These are phyloP conservation scores for Pseudococcus jackbeardsleyi DNA, from an alignment of 2,888 invertebrate species.

Conservation along the genomic window DNA sequence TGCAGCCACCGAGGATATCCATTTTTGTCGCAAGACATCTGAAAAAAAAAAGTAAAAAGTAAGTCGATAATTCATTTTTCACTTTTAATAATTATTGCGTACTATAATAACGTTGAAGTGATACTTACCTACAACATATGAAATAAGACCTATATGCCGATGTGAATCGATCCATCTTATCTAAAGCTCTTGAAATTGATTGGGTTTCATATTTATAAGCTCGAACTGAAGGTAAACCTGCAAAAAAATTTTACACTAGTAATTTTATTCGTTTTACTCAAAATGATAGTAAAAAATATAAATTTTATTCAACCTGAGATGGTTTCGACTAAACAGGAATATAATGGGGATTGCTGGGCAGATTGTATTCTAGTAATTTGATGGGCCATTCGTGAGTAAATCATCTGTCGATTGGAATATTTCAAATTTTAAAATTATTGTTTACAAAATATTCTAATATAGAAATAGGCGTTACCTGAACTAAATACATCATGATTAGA, in stretches of 20 bases:
- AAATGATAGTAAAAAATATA: not conserved
- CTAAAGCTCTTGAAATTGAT: slow-evolving; percentile 14
- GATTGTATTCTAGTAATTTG: slow-evolving; percentile 17
- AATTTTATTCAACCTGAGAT: slow-evolving; percentile 5
- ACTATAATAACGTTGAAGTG: not conserved
- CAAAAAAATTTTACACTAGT: not conserved
- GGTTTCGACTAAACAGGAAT: slow-evolving; percentile 30
- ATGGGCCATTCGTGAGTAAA: slow-evolving; percentile 20
- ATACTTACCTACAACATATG: not conserved
- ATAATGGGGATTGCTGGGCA: not conserved
- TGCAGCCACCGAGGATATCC: slow-evolving; percentile 1
- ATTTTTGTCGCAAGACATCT: not conserved
- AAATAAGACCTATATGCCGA: not conserved
- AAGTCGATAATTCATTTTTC: too few species aligned
- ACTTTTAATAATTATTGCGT: too few species aligned
- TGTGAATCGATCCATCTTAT: slow-evolving; percentile 5
- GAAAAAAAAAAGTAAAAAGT: too few species aligned
- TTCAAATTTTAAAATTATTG: not conserved
- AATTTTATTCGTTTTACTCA: not conserved
- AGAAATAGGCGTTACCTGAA: not conserved
- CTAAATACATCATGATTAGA: not conserved
- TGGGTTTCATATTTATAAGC: slow-evolving; percentile 16
- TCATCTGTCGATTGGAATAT: not conserved
- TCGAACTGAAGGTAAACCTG: slow-evolving; percentile 1
- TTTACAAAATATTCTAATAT: not conserved